Evolutionary conservation across 1,140 invertebrate genomes (phyloP).

Genomic region (Octopus bimaculoides): DNA sequence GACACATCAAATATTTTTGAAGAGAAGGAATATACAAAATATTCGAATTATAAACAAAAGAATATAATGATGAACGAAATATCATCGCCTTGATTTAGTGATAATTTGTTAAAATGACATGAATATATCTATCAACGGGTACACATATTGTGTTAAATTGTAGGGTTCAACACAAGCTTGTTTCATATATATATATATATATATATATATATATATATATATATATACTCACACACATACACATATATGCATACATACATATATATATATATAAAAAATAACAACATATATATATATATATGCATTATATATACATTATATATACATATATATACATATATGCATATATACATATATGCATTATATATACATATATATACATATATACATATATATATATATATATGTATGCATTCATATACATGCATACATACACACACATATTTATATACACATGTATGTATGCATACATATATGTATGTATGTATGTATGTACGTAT

Average conservation of each 20-base stretch:
- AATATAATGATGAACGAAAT: too few relatives aligned
- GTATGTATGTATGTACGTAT: background rate
- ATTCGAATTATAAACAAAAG: too few relatives aligned
- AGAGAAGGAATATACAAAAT: too few relatives aligned
- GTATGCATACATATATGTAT: background rate
- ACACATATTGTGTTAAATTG: too few relatives aligned
- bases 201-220: slow-evolving; percentile 4
- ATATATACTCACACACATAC: background rate
- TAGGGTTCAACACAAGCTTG: too few relatives aligned
- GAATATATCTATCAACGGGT: too few relatives aligned
- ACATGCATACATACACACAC: background rate
- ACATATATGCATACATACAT: slow-evolving; percentile 8
- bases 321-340: background rate
- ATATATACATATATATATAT: background rate
- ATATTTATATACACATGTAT: background rate
- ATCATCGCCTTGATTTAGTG: too few relatives aligned
- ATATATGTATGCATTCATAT: background rate
- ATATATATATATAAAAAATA: background rate
- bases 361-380: background rate
- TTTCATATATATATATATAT: background rate
- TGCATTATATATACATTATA: background rate
- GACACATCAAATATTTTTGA: too few relatives aligned
- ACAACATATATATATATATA: background rate
- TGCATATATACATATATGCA: background rate
- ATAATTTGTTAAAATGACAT: too few relatives aligned